Evolutionary conservation across 2,797 vertebrate genomes (phyloP), one percentile per base, ranked within the genome.

Genomic region (Crenichthys baileyi): DNA sequence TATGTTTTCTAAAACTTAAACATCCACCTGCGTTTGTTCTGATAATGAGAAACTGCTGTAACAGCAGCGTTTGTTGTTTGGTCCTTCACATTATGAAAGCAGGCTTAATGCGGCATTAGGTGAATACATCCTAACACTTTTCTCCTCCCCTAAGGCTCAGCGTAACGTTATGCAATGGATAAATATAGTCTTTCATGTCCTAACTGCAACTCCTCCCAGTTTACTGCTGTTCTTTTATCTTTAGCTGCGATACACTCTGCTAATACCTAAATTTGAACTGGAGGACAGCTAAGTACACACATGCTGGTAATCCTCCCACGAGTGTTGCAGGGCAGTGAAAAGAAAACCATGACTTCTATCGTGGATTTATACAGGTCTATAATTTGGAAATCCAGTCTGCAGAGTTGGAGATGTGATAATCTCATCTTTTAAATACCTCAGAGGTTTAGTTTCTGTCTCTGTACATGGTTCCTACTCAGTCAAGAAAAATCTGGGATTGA

Each of bases 121-220:
- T 90, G 84, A 85, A 92, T 76, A 72, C 81, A 91, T 85, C 74
- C 88, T n/a, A 83, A 75, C 75, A 80, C 80, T 85, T 86, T 81
- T 81, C 72, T 86, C 83, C 85, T 87, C 84, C 85, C 90, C 85
- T 85, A 26, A 80, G 88, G 89, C 90, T 79, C 78, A 84, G 80
- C n/a, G 60, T 86, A 91, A 89, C 24, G 46, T 93, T 90, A 92
- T 85, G 91, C 80, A 90, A 89, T 84, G 81, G 87, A 91, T 91
- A 93, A 93, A 94, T 91, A 91, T 90, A 91, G 88, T 83, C 89
- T 85, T 90, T 90, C 90, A 88, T 93, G 89, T 90, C 78, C 88
- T 85, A 77, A 88, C 90, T 83, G 85, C 77, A 82, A 79, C 88
- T 87, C 83, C 84, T 91, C 86, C 85, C 84, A 78, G 75, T 89